phyloP scores from a whole-genome alignment of 2,113 vertebrate species.

The Phalacrocorax pelagicus region DNA sequence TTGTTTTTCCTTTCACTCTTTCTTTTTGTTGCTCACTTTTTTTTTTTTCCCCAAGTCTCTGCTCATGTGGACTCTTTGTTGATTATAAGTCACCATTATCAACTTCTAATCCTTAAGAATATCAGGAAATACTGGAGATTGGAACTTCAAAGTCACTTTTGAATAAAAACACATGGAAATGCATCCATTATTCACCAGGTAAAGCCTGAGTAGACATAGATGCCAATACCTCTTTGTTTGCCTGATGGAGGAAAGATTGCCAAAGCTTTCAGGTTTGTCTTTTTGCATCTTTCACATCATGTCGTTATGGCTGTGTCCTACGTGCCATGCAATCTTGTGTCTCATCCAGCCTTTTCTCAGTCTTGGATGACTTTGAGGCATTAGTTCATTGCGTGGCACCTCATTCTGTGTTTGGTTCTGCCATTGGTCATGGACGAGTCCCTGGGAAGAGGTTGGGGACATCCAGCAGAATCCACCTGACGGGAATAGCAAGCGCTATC shows the following conservation, averaged over 20 bases:
- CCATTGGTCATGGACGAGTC: not conserved
- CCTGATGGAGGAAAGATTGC: not conserved
- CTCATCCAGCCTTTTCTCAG: not conserved
- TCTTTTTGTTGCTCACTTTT: not conserved
- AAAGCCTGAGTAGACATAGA: slow-evolving; percentile 51
- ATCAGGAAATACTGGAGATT: not conserved
- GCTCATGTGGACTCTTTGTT: not conserved
- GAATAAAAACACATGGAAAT: slow-evolving; percentile 52
- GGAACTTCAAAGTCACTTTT: slow-evolving; percentile 60
- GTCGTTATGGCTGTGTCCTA: not conserved
- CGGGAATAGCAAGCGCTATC: not conserved
- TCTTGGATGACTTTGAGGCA: not conserved
- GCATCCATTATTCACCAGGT: slow-evolving; percentile 68
- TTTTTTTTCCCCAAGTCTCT: not conserved
- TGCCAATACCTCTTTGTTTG: slow-evolving; percentile 61
- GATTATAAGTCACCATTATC: slow-evolving; percentile 44
- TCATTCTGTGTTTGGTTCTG: not conserved
- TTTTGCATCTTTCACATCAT: not conserved
- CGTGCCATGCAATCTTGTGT: not conserved
- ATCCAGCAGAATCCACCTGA: not conserved
- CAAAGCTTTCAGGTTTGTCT: slow-evolving; percentile 3
- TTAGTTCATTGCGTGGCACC: not conserved
- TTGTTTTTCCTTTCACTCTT: not conserved
- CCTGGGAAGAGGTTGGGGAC: not conserved
- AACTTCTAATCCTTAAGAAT: slow-evolving; percentile 4